These are phyloP conservation scores for Morus bassanus DNA, from an alignment of 2,797 vertebrate species.

Conservation along the genomic window DNA sequence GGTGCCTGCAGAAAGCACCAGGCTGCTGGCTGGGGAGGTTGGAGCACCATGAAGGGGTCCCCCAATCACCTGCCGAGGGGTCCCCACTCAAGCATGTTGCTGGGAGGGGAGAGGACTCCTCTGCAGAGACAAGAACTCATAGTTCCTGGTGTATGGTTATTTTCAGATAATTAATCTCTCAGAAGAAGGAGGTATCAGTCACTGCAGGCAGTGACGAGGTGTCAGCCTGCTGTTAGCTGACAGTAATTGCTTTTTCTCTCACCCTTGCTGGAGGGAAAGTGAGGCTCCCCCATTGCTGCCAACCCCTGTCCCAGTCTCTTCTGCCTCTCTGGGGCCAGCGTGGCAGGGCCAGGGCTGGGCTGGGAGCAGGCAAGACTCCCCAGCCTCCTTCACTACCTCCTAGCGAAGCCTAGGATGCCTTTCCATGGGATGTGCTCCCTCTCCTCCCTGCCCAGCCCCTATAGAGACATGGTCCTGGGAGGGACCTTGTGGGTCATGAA, in stretches of 20 bases:
- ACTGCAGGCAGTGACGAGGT: conserved; percentile 18
- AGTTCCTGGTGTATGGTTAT: background rate
- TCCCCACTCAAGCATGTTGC: background rate
- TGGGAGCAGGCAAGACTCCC: background rate
- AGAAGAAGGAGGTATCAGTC: conserved; percentile 39
- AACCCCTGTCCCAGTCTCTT: background rate
- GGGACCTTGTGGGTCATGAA: background rate
- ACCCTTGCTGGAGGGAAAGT: background rate
- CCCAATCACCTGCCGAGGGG: fast-evolving
- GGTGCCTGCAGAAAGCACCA: background rate
- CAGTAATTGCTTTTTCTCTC: background rate
- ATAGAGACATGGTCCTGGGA: background rate
- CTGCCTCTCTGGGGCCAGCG: background rate
- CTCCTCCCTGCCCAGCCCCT: background rate
- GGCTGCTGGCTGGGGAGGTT: background rate
- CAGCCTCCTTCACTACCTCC: background rate
- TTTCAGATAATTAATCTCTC: conserved; percentile 41
- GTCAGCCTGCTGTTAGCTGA: background rate
- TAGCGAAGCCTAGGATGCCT: background rate
- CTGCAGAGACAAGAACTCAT: background rate
- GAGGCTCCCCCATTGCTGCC: background rate
- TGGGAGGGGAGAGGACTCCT: background rate
- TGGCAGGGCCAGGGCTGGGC: background rate
- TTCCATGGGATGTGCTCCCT: background rate
- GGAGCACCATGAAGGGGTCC: background rate